Evolutionary conservation across 1,140 invertebrate species (phyloP), one percentile per base, ranked within the genome.

Genomic region (Xylocopa sonorina): DNA sequence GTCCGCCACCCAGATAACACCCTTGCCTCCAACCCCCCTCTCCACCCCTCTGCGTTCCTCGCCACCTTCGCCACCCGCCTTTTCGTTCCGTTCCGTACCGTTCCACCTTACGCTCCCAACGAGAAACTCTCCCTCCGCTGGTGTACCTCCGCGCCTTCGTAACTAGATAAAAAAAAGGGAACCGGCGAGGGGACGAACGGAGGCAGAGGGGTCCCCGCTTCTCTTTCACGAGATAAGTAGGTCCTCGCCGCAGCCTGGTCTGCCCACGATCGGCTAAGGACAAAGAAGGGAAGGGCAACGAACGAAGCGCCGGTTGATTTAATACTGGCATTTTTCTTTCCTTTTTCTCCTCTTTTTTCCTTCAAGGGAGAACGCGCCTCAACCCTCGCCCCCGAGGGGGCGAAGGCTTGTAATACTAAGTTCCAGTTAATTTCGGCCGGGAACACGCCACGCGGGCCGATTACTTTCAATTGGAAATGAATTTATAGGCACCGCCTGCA

Each of bases 1-100:
- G 86, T 88, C 90, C 88, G 89, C 88, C 89, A 89, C 87, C 88
- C 90, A 92, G 92, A 92, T 93, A 93, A 93, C 90, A 92, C 91
- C 90, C 88, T 89, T 82, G 78, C 87, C 86, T 87, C 80, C 85
- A 79, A 78, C 83, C 84, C 82, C 73, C 85, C 63, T n/a, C 50
- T 51, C 5, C 18, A 7, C n/a, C 58, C 62, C 41, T 74, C 29
- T 51, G 62, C 32, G 64, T 41, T 62, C n/a, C 51, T 57, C 34
- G 38, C 48, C 38, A 53, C 80, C 67, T 63, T 7, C 71, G n/a
- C 27, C 48, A 0, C 50, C 62, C 73, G 12, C 55, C 73, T 75
- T 66, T 64, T 60, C 60, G 48, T 46, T 43, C n/a, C 76, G 53
- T 77, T 60, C 82, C 60, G 48, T 46, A 27, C n/a, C 76, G 53